phyloP scores from a whole-genome alignment of 1,140 invertebrate genomes.

The Drosophila orena region DNA sequence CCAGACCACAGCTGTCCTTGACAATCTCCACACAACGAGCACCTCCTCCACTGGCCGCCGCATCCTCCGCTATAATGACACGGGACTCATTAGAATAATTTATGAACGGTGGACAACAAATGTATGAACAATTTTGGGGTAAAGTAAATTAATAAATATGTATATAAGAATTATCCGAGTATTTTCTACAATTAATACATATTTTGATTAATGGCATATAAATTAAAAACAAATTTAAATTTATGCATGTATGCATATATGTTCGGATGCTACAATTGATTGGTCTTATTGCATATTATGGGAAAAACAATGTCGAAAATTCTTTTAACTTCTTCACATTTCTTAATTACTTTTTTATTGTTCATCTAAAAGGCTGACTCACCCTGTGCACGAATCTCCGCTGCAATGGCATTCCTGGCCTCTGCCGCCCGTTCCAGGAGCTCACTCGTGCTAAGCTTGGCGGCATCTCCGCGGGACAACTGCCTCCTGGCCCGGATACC shows the following conservation, averaged over 20 bases:
- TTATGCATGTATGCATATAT: too few relatives aligned
- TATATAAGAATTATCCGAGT: too few relatives aligned
- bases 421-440: constrained; percentile 76
- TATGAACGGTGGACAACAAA: not conserved
- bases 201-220: too few relatives aligned
- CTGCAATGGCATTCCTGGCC: constrained; percentile 76
- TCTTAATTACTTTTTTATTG: too few relatives aligned
- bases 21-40: constrained; percentile 87
- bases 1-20: constrained; percentile 95
- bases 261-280: too few relatives aligned
- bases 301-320: too few relatives aligned
- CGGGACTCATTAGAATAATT: not conserved
- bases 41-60: constrained; percentile 52
- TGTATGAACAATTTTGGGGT: too few relatives aligned
- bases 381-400: constrained; percentile 81
- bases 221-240: too few relatives aligned
- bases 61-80: constrained; percentile 57
- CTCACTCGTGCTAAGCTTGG: constrained; percentile 81
- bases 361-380: constrained; percentile 3
- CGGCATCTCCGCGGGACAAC: constrained; percentile 72
- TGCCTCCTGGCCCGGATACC: constrained; percentile 74
- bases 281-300: too few relatives aligned
- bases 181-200: too few relatives aligned
- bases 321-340: too few relatives aligned
- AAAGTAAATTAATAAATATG: too few relatives aligned